A percentile compares a stretch with the other conserved stretches of the same genome.
These are phyloP conservation scores for Autographa pulchrina DNA, from an alignment of 2,888 invertebrate genomes.

Conservation along the genomic window DNA sequence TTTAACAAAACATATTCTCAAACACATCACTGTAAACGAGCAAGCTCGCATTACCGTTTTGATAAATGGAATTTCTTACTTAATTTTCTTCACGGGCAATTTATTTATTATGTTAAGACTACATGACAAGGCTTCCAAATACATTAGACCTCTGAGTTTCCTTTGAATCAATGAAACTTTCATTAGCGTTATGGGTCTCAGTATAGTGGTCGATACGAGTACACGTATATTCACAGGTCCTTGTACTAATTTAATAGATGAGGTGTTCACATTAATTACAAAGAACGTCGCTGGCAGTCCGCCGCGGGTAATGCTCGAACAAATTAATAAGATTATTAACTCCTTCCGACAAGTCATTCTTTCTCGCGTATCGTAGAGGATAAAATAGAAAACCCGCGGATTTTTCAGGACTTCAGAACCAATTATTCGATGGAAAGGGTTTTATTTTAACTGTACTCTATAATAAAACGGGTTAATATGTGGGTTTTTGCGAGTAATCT, in stretches of 20 bases:
- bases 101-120: slow-evolving; percentile 85
- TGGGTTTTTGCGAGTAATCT: not conserved
- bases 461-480: too few species aligned
- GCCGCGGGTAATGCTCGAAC: slow-evolving; percentile 81
- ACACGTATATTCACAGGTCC: slow-evolving; percentile 83
- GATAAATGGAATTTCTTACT: slow-evolving; percentile 87
- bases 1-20: slow-evolving; percentile 36
- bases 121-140: slow-evolving; percentile 70
- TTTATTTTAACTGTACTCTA: not conserved
- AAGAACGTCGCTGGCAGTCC: slow-evolving; percentile 86
- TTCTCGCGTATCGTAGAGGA: slow-evolving; percentile 64
- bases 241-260: slow-evolving; percentile 88
- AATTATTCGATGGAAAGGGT: slow-evolving; percentile 13
- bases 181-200: slow-evolving; percentile 64
- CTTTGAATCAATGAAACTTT: slow-evolving; percentile 10
- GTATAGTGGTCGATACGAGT: slow-evolving; percentile 72
- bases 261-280: slow-evolving; percentile 89
- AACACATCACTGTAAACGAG: slow-evolving; percentile 73
- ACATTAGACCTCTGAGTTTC: slow-evolving; percentile 61
- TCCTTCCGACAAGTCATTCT: slow-evolving; percentile 87
- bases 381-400: slow-evolving; percentile 16
- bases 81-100: slow-evolving; percentile 86
- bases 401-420: slow-evolving; percentile 28
- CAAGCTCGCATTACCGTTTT: slow-evolving; percentile 71
- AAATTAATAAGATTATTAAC: slow-evolving; percentile 89